Base-by-base conservation (phyloP, 2,113 vertebrate species). In the Ammodytes dubius region DNA sequence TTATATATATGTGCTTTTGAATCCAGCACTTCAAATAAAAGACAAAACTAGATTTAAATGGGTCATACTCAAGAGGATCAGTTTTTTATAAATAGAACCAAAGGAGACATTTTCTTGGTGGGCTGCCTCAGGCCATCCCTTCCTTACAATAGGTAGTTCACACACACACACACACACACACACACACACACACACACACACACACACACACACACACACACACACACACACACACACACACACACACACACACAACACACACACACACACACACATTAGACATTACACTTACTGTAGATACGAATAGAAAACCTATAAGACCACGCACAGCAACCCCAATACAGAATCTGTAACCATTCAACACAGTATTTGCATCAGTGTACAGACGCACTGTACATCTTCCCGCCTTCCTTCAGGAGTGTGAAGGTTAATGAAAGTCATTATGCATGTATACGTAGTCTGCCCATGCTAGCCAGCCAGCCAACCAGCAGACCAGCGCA, bases 341-440 rank as follows among this genome's bases (percentile, higher is more conserved):
- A 9, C 37, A 12, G 58, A 59, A 72, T 78, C 14, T 1, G 1
- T 49, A 54, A 50, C 50, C 50, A 71, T 52, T 27, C 40, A 53
- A 5, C 17, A 46, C 58, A 47, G 27, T 70, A 67, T 82, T 75
- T 79, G 63, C 17, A 15, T 77, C 74, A 58, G 27, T 61, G 43
- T 59, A 27, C 50, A 17, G 13, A 81, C 79, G 85, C 74, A 60
- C 50, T 46, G 77, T 86, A 77, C 82, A 88, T 86, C 70, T 85
- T 81, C 70, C 70, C 10, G 10, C 72, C 69, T 66, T 88, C 74
- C 66, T 87, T 86, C 65, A 78, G 56, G 52, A 88, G 72, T 82
- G 77, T 84, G 85, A 92, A 92, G 91, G 91, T 92, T 94, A 93
- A 93, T 93, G 81, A 73, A 87, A 89, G 85, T 91, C 83, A 92